A percentile compares a stretch with the other conserved stretches of the same genome.
These are phyloP conservation scores for Monodelphis domestica DNA, from an alignment of 2,797 vertebrate genomes.

Conservation along the genomic window DNA sequence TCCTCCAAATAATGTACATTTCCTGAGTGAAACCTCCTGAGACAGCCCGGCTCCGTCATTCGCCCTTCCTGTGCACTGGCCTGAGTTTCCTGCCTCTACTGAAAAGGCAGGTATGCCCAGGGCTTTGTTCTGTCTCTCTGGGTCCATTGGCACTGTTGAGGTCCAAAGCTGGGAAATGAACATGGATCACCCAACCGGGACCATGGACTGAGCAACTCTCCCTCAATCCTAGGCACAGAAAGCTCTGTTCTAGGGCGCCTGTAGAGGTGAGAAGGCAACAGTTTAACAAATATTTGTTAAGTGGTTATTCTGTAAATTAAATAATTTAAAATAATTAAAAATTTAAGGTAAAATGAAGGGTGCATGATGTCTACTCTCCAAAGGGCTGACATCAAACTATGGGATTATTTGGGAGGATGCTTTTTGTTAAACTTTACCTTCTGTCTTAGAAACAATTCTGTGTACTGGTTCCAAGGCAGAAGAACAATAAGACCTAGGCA, in stretches of 20 bases:
- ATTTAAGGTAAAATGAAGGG: not conserved
- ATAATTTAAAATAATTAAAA: no score
- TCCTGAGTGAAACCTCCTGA: not conserved
- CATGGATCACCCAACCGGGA: not conserved
- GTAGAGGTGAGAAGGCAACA: not conserved
- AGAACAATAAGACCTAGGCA: no score
- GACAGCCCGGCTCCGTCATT: slow-evolving; percentile 31
- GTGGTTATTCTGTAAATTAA: not conserved
- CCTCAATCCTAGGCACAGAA: not conserved
- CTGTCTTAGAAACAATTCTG: no score
- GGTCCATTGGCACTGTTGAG: not conserved
- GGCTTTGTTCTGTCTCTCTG: not conserved
- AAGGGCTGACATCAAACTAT: not conserved
- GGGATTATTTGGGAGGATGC: no score
- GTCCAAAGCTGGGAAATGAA: not conserved
- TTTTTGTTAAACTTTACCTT: no score
- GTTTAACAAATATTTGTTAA: not conserved
- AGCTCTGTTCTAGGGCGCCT: not conserved
- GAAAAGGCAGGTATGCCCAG: not conserved
- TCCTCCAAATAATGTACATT: not conserved
- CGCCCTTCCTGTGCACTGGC: not conserved
- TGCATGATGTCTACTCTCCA: not conserved
- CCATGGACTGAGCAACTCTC: not conserved
- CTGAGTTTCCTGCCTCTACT: not conserved
- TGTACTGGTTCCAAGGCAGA: no score